These are phyloP conservation scores for Micrasema longulum DNA, from an alignment of 1,140 invertebrate genomes.

Conservation along the genomic window DNA sequence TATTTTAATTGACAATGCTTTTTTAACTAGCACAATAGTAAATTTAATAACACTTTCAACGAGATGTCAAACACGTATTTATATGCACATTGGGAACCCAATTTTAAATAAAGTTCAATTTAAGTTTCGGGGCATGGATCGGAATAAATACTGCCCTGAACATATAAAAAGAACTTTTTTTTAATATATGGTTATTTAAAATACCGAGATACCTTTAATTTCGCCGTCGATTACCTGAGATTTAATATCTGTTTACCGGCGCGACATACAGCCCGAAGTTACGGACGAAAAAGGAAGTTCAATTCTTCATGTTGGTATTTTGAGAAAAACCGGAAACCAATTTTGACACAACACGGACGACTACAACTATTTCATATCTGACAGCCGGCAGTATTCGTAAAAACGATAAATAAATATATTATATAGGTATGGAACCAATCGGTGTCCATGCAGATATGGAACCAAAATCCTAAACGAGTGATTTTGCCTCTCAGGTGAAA, in stretches of 20 bases:
- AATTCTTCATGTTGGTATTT: constrained; percentile 35
- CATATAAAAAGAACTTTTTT: constrained; percentile 1
- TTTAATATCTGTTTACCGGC: constrained; percentile 45
- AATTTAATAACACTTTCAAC: constrained; percentile 13
- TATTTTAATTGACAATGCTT: no score
- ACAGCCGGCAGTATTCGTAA: no score
- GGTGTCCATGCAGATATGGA: no score
- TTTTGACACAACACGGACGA: constrained; percentile 30
- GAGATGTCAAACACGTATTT: constrained; percentile 40
- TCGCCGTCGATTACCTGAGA: constrained; percentile 50
- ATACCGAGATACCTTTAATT: constrained; percentile 1
- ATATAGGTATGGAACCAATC: no score
- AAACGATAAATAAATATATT: no score
- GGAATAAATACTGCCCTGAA: constrained; percentile 13
- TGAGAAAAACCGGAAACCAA: constrained; percentile 33
- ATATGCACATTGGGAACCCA: constrained; percentile 31
- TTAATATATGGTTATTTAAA: constrained; percentile 6
- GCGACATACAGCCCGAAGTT: constrained; percentile 44
- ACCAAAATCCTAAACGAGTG: no score
- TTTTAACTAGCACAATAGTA: no score
- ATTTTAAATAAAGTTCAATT: not conserved
- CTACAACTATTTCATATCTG: no score
- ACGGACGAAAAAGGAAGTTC: constrained; percentile 51
- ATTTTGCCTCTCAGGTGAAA: no score
- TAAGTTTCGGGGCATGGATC: no score